Evolutionary conservation across 2,888 invertebrate genomes (phyloP).

Genomic region (Malachius bipustulatus): DNA sequence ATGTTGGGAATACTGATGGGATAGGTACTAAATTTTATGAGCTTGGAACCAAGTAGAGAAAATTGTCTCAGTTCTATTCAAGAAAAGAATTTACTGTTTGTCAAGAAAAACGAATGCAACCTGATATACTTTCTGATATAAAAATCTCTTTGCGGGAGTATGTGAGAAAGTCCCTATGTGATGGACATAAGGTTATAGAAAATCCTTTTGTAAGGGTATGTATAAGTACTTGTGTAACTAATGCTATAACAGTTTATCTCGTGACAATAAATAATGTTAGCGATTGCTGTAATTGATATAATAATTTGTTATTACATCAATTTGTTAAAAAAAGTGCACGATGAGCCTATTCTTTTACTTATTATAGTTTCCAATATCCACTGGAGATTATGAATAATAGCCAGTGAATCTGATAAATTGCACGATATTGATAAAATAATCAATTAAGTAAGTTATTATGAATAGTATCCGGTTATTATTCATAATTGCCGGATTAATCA

Average conservation of each 20-base stretch:
- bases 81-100: slow-evolving; percentile 1
- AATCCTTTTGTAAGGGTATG: background rate
- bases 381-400: slow-evolving; percentile 1
- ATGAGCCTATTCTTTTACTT: too few species aligned
- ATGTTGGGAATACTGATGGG: background rate
- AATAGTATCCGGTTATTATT: background rate
- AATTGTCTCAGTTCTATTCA: slow-evolving; percentile 2
- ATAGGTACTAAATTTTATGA: background rate
- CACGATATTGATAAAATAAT: background rate
- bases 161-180: slow-evolving; percentile 3
- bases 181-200: slow-evolving; percentile 1
- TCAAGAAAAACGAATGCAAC: too few species aligned
- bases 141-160: slow-evolving; percentile 1
- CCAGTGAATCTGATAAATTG: too few species aligned
- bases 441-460: background rate
- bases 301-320: background rate
- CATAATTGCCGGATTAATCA: slow-evolving; percentile 1
- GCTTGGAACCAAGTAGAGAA: background rate
- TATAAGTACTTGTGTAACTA: too few species aligned
- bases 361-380: background rate
- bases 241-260: too few species aligned
- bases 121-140: background rate
- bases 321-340: background rate
- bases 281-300: background rate
- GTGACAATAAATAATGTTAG: background rate